phyloP scores from a whole-genome alignment of 2,797 vertebrate species.

The Amphiprion clarkii region DNA sequence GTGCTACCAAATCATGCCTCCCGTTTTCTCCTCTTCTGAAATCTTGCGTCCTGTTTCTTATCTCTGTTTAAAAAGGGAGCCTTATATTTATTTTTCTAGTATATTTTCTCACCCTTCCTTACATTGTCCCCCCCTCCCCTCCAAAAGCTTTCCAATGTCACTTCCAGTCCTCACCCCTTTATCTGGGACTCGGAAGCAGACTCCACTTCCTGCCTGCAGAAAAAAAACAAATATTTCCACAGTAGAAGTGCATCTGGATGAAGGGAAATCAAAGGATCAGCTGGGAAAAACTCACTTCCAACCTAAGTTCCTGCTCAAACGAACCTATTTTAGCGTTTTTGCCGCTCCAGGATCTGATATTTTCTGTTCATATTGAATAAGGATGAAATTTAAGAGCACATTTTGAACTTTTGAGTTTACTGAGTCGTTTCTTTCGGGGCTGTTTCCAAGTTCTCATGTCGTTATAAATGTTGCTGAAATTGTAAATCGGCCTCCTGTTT shows the following conservation, averaged over 20 bases:
- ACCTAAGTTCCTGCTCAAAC: slow-evolving; percentile 19
- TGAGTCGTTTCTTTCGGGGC: slow-evolving; percentile 33
- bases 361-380: slow-evolving; percentile 70
- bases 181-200: slow-evolving; percentile 46
- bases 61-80: slow-evolving; percentile 48
- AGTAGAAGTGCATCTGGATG: slow-evolving; percentile 35
- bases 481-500: not conserved
- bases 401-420: slow-evolving; percentile 29
- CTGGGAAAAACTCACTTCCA: slow-evolving; percentile 1
- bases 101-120: slow-evolving; percentile 49
- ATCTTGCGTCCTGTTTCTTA: slow-evolving; percentile 20
- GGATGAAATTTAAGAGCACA: slow-evolving; percentile 39
- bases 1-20: slow-evolving; percentile 48
- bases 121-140: slow-evolving; percentile 42
- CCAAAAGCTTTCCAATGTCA: slow-evolving; percentile 19
- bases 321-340: slow-evolving; percentile 42
- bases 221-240: slow-evolving; percentile 54
- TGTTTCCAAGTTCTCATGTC: slow-evolving; percentile 13
- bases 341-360: slow-evolving; percentile 17
- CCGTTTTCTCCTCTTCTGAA: not conserved
- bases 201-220: slow-evolving; percentile 62
- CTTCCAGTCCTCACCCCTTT: slow-evolving; percentile 43
- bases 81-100: slow-evolving; percentile 64
- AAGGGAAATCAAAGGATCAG: slow-evolving; percentile 22
- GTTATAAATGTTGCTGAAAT: slow-evolving; percentile 38